phyloP scores from a whole-genome alignment of 2,888 invertebrate genomes.

The Sylvicola cinctus region DNA sequence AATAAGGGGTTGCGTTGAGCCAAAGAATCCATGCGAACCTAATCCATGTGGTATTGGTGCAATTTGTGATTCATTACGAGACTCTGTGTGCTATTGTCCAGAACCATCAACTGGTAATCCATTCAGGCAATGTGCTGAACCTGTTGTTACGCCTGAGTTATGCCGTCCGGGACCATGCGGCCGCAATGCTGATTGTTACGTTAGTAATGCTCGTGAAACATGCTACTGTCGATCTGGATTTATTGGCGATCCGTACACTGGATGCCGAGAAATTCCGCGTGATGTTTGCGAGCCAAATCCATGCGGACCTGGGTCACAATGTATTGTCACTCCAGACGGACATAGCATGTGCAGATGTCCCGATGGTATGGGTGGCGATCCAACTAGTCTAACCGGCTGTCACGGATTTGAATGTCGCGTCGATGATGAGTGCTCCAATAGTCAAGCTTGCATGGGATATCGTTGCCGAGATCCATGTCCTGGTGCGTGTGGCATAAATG shows the following conservation, averaged over 20 bases:
- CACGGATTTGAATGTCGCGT: constrained; percentile 60
- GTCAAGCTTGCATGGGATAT: constrained; percentile 59
- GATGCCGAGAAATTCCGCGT: constrained; percentile 46
- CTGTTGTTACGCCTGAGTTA: constrained; percentile 35
- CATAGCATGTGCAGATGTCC: constrained; percentile 53
- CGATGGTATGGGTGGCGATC: constrained; percentile 55
- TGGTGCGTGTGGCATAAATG: constrained; percentile 56
- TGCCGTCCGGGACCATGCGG: constrained; percentile 74
- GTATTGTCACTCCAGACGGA: constrained; percentile 43
- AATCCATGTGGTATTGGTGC: constrained; percentile 63
- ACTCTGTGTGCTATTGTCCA: constrained; percentile 73
- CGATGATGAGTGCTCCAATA: constrained; percentile 53
- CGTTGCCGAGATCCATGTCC: constrained; percentile 65
- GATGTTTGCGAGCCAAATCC: constrained; percentile 59
- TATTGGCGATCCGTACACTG: constrained; percentile 58
- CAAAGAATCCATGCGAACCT: constrained; percentile 61
- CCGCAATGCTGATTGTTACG: constrained; percentile 63
- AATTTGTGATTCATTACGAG: constrained; percentile 54
- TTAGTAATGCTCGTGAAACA: constrained; percentile 59
- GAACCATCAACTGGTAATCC: constrained; percentile 64
- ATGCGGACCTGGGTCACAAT: constrained; percentile 59
- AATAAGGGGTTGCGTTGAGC: constrained; percentile 62
- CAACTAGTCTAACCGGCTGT: constrained; percentile 48
- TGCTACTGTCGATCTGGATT: constrained; percentile 62
- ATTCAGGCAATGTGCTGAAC: constrained; percentile 48